Percentiles rank a stretch among this genome's conserved stretches.
These are phyloP conservation scores for Elgaria multicarinata DNA, from an alignment of 2,113 vertebrate species.

Conservation along the genomic window DNA sequence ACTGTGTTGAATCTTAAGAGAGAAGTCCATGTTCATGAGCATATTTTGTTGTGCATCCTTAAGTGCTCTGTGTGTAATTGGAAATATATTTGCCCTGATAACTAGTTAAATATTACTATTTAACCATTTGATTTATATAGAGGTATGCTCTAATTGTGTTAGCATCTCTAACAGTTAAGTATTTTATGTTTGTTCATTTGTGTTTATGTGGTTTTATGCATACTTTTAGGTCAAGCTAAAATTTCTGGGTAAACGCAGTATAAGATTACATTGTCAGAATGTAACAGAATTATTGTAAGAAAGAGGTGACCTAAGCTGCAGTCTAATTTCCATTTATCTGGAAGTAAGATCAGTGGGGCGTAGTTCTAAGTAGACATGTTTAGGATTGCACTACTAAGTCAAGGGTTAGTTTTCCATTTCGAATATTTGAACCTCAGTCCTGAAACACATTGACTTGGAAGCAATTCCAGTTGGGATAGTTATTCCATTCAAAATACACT, in stretches of 20 bases:
- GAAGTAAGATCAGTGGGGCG: background rate
- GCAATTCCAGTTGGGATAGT: background rate
- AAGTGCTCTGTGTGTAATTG: constrained; percentile 24
- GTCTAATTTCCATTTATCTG: background rate
- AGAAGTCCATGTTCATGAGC: constrained; percentile 44
- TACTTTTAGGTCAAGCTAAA: background rate
- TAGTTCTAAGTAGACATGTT: background rate
- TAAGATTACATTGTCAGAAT: background rate
- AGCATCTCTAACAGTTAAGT: constrained; percentile 17
- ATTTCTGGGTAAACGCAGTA: background rate
- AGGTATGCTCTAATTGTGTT: background rate
- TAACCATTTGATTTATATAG: background rate
- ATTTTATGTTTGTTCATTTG: background rate
- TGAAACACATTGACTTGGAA: background rate
- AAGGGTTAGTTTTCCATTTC: background rate
- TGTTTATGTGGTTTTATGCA: background rate
- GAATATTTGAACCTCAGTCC: background rate
- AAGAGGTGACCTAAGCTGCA: background rate
- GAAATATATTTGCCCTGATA: background rate
- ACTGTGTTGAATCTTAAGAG: constrained; percentile 34
- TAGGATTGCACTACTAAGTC: background rate
- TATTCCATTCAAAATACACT: background rate
- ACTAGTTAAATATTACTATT: background rate
- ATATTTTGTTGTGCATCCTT: constrained; percentile 32
- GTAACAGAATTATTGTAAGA: background rate